Conservation (phyloP, 1,140 invertebrate genomes). For the Archivesica marissinica region DNA sequence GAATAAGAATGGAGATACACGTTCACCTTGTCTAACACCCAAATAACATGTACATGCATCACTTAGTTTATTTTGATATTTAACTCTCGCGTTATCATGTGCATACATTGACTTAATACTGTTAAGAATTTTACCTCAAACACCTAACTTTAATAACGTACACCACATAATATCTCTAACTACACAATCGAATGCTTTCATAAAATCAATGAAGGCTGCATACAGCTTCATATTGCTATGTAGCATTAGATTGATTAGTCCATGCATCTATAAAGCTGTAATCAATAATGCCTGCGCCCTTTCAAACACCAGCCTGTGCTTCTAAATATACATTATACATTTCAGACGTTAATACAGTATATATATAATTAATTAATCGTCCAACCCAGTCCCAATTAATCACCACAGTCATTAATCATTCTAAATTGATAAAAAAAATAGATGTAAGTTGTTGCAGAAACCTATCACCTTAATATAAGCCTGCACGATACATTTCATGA, state of each 20-base stretch:
- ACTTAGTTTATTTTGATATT: background rate
- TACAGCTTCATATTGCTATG: background rate
- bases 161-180: slow-evolving; percentile 14
- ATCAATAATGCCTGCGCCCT: background rate
- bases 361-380: too few relatives aligned
- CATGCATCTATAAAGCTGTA: background rate
- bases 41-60: background rate
- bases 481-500: too few relatives aligned
- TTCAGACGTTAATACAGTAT: too few relatives aligned
- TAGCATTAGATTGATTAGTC: background rate
- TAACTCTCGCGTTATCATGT: background rate
- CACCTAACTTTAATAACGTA: background rate
- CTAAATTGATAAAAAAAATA: too few relatives aligned
- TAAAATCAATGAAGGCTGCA: background rate
- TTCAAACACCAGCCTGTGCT: slow-evolving; percentile 1
- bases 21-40: slow-evolving; percentile 45
- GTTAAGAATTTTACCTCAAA: slow-evolving; percentile 8
- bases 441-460: too few relatives aligned
- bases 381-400: too few relatives aligned
- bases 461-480: too few relatives aligned
- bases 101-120: slow-evolving; percentile 39
- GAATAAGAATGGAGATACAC: slow-evolving; percentile 47
- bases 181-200: too few relatives aligned
- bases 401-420: too few relatives aligned
- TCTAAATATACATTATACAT: slow-evolving; percentile 9